A percentile compares a stretch with the other conserved stretches of the same genome.
phyloP scores from a whole-genome alignment of 1,140 invertebrate genomes.

The Manduca sexta region DNA sequence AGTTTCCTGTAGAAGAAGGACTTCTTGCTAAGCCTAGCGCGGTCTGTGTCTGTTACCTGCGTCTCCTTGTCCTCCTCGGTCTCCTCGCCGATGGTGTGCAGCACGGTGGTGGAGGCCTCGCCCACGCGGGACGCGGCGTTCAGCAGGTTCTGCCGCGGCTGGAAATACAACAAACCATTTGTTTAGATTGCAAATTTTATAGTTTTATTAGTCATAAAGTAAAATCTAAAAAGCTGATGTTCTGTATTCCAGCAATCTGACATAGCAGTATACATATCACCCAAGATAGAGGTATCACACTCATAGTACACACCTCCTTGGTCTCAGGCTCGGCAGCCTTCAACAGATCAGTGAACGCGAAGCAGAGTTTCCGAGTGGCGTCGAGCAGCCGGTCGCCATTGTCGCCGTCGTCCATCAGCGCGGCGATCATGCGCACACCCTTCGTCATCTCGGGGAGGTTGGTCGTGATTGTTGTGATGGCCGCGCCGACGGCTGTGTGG shows the following conservation, averaged over 20 bases:
- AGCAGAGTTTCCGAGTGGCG: slow-evolving; percentile 93
- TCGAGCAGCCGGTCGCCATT: slow-evolving; percentile 91
- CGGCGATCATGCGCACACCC: slow-evolving; percentile 94
- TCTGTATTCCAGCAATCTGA: no score
- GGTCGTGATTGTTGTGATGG: slow-evolving; percentile 96
- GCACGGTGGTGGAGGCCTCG: slow-evolving; percentile 94
- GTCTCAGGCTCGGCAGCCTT: slow-evolving; percentile 95
- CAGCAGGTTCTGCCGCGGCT: slow-evolving; percentile 93
- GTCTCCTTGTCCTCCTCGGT: slow-evolving; percentile 85
- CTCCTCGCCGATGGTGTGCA: slow-evolving; percentile 96
- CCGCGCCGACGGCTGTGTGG: slow-evolving; percentile 95
- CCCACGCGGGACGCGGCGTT: slow-evolving; percentile 96
- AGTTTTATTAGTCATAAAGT: no score
- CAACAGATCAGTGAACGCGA: slow-evolving; percentile 95
- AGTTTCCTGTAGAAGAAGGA: slow-evolving; percentile 62
- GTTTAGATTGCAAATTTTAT: no score
- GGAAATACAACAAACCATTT: slow-evolving; percentile 27
- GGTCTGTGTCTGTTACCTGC: slow-evolving; percentile 65
- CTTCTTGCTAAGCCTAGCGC: slow-evolving; percentile 37
- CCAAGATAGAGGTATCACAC: no score
- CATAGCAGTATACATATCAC: no score
- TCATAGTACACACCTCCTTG: slow-evolving; percentile 82
- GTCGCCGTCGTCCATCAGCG: slow-evolving; percentile 88
- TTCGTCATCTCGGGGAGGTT: slow-evolving; percentile 97
- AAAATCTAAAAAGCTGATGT: no score